These are phyloP conservation scores for Enchytraeus crypticus DNA, from an alignment of 2,888 invertebrate species.

Conservation along the genomic window DNA sequence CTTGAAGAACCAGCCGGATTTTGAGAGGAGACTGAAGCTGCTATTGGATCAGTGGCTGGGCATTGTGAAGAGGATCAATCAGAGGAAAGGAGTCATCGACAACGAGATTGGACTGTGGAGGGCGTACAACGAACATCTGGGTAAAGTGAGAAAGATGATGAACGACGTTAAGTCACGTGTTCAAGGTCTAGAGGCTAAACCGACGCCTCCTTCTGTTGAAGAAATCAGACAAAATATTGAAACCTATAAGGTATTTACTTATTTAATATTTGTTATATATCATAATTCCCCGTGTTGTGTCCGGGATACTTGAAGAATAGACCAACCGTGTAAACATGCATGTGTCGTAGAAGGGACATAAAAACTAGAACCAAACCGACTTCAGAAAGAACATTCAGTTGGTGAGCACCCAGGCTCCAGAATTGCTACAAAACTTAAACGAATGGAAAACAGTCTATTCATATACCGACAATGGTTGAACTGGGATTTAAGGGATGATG, in stretches of 20 bases:
- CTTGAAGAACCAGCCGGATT: slow-evolving; percentile 32
- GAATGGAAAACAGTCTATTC: too few relatives aligned
- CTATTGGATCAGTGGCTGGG: slow-evolving; percentile 46
- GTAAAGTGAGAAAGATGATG: slow-evolving; percentile 31
- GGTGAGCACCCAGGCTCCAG: too few relatives aligned
- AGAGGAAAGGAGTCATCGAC: slow-evolving; percentile 42
- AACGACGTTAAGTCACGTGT: slow-evolving; percentile 35
- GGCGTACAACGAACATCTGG: slow-evolving; percentile 22
- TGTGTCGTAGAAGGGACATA: too few relatives aligned
- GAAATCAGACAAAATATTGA: background rate
- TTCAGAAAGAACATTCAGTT: too few relatives aligned
- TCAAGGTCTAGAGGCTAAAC: slow-evolving; percentile 19
- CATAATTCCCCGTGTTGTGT: too few relatives aligned
- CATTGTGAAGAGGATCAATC: slow-evolving; percentile 37
- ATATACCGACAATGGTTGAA: too few relatives aligned
- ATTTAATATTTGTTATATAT: too few relatives aligned
- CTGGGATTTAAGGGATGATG: too few relatives aligned
- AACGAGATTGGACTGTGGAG: slow-evolving; percentile 38
- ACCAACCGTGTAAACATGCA: too few relatives aligned
- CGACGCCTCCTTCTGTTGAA: background rate
- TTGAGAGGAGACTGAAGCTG: slow-evolving; percentile 39
- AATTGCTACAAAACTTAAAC: too few relatives aligned
- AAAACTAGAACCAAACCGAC: too few relatives aligned
- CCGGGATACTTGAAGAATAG: too few relatives aligned
- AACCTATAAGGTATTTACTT: background rate